phyloP scores from a whole-genome alignment of 2,113 vertebrate species.

The Anthoscopus minutus region DNA sequence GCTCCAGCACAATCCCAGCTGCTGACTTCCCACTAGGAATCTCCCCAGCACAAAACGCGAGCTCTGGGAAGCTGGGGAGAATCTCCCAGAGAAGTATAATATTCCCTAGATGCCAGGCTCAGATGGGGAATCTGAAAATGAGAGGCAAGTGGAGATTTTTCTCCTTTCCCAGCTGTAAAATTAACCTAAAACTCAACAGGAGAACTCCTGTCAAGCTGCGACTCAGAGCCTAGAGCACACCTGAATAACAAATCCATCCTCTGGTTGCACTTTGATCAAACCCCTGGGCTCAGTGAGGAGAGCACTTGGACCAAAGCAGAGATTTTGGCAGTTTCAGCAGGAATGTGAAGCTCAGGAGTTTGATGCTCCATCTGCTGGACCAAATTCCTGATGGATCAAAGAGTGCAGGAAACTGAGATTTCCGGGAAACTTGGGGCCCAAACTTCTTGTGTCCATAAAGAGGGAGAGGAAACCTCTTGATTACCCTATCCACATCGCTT shows the following conservation, averaged over 20 bases:
- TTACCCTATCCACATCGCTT: background rate
- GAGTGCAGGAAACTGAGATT: background rate
- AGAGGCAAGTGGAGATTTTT: background rate
- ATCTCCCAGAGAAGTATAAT: background rate
- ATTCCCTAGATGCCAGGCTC: background rate
- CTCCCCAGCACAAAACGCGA: background rate
- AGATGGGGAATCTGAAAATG: background rate
- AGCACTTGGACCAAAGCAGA: background rate
- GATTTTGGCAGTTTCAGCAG: background rate
- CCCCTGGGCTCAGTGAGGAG: background rate
- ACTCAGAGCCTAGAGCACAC: background rate
- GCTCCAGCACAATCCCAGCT: background rate
- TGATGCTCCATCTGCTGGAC: background rate
- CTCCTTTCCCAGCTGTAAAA: background rate
- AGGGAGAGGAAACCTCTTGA: background rate
- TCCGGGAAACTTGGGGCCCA: background rate
- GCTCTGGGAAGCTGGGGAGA: background rate
- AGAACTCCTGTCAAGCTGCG: background rate
- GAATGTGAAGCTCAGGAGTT: background rate
- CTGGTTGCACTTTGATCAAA: background rate
- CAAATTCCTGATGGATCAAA: background rate
- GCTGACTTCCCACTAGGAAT: background rate
- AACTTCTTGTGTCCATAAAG: background rate
- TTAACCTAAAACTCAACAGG: accelerated
- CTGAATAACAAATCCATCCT: background rate